A percentile compares a stretch with the other conserved stretches of the same genome.
These are phyloP conservation scores for Bettongia penicillata DNA, from an alignment of 2,113 vertebrate species.

Conservation along the genomic window DNA sequence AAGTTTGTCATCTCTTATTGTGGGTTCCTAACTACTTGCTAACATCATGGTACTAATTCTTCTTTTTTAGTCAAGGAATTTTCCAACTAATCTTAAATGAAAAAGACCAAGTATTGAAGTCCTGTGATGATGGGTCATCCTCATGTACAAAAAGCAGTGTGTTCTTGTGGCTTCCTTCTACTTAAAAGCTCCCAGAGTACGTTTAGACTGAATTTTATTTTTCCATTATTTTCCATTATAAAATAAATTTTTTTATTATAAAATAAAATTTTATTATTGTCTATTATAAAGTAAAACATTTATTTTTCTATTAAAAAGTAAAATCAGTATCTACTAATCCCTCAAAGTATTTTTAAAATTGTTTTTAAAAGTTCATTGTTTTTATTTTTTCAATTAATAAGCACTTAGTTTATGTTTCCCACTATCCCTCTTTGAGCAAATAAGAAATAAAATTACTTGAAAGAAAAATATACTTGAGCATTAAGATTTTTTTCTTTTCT, in stretches of 20 bases:
- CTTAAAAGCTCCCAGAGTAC: neutral
- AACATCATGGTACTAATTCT: conserved; percentile 2
- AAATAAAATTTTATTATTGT: neutral
- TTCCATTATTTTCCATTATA: neutral
- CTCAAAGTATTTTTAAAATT: too few relatives aligned
- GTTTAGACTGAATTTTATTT: neutral
- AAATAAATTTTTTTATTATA: neutral
- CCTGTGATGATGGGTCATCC: neutral
- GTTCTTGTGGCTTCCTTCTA: neutral
- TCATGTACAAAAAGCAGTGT: neutral
- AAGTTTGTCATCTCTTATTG: neutral
- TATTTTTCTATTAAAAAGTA: neutral
- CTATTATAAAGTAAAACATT: neutral
- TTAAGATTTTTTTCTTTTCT: too few relatives aligned
- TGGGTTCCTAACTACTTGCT: neutral
- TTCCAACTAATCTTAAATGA: conserved; percentile 10
- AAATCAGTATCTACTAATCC: too few relatives aligned
- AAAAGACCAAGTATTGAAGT: neutral
- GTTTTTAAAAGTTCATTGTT: too few relatives aligned
- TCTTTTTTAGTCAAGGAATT: conserved; percentile 43
- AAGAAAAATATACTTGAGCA: too few relatives aligned
- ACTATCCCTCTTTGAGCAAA: too few relatives aligned
- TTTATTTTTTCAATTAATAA: too few relatives aligned
- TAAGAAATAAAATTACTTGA: too few relatives aligned
- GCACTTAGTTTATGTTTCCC: too few relatives aligned